Percentiles rank a stretch among this genome's conserved stretches.
Conservation (phyloP, 2,113 vertebrate genomes). For the Mormyrus iriodes region DNA sequence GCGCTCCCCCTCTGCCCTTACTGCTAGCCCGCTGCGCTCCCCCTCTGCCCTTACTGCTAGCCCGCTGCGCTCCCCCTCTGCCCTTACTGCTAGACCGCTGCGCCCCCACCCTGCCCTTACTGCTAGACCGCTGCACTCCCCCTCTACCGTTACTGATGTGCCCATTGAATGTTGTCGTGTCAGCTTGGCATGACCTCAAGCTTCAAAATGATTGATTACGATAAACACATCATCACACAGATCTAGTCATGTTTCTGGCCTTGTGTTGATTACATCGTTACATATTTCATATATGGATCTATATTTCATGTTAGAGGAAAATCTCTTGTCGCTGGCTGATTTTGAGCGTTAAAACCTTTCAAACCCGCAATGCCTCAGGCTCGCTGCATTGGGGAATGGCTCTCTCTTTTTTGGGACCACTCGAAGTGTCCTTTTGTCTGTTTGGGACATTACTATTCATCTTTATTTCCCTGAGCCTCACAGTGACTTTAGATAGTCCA, state of each 20-base stretch:
- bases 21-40: conserved; percentile 2
- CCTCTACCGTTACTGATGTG: background rate
- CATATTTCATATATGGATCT: background rate
- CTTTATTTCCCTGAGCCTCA: conserved; percentile 67
- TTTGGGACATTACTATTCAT: conserved; percentile 27
- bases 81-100: background rate
- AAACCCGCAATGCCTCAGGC: background rate
- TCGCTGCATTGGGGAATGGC: background rate
- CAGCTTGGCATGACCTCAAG: background rate
- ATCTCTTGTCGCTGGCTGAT: background rate
- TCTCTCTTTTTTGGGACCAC: conserved; percentile 1
- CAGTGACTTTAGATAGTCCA: conserved; percentile 67
- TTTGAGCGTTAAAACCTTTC: background rate
- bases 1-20: background rate
- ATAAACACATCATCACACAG: background rate
- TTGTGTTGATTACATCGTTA: background rate
- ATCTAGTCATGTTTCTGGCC: background rate
- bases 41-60: background rate
- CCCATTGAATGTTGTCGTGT: background rate
- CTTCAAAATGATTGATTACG: background rate
- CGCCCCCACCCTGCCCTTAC: background rate
- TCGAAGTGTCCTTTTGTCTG: conserved; percentile 8
- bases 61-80: background rate
- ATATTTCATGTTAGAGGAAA: background rate
- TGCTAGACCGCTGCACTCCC: background rate